Conservation (phyloP, 1,140 invertebrate genomes). For the Gerris buenoi region DNA sequence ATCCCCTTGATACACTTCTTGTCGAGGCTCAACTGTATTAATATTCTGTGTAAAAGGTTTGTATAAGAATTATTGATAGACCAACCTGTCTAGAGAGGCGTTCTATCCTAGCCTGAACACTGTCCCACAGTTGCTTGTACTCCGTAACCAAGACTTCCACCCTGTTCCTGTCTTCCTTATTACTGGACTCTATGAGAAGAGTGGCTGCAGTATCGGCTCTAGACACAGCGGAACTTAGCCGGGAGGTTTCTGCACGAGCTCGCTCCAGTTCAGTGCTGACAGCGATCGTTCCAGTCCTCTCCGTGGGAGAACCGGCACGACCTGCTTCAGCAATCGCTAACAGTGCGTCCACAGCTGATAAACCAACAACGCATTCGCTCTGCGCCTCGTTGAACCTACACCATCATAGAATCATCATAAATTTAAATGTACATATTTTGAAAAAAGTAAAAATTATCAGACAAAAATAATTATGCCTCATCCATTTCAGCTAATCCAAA, state of each 20-base stretch:
- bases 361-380: background rate
- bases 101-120: conserved; percentile 38
- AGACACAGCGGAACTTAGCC: background rate
- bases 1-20: too few relatives aligned
- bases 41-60: too few relatives aligned
- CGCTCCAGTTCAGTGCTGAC: background rate
- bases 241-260: background rate
- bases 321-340: background rate
- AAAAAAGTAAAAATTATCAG: too few relatives aligned
- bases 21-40: too few relatives aligned
- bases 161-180: conserved; percentile 35
- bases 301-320: background rate
- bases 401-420: too few relatives aligned
- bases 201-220: background rate
- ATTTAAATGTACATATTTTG: too few relatives aligned
- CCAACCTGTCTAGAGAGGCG: background rate
- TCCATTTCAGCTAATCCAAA: too few relatives aligned
- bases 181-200: conserved; percentile 21
- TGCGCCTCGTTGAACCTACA: conserved; percentile 2
- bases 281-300: background rate
- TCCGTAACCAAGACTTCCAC: conserved; percentile 50
- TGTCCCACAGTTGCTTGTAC: conserved; percentile 47
- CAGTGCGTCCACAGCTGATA: background rate
- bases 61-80: too few relatives aligned
- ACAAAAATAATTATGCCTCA: too few relatives aligned